A percentile compares a stretch with the other conserved stretches of the same genome.
Conservation (phyloP, 2,113 vertebrate genomes). For the Blennius ocellaris region DNA sequence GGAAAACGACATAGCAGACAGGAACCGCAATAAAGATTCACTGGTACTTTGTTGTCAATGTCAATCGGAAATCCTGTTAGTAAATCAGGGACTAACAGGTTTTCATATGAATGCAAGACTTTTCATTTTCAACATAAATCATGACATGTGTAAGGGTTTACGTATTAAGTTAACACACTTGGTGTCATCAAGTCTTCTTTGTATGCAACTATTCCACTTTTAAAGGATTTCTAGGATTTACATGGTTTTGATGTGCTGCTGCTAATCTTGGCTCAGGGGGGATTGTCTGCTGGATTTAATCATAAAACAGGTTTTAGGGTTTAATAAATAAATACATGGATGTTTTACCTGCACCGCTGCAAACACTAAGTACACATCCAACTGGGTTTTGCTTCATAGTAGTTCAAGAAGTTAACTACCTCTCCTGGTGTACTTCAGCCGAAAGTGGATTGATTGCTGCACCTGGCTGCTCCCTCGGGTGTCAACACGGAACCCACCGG, state of each 20-base stretch:
- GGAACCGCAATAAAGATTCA: too few relatives aligned
- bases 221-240: constrained; percentile 6
- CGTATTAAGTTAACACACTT: too few relatives aligned
- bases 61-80: too few relatives aligned
- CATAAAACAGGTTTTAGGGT: constrained; percentile 1
- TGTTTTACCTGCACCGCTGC: constrained; percentile 7
- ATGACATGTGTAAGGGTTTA: too few relatives aligned
- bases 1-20: not conserved
- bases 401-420: constrained; percentile 2
- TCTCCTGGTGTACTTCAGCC: constrained; percentile 34
- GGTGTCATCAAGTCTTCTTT: not conserved
- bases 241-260: constrained; percentile 21
- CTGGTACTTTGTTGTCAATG: too few relatives aligned
- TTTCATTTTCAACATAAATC: too few relatives aligned
- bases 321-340: constrained; percentile 14
- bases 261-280: constrained; percentile 22
- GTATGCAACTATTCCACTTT: not conserved
- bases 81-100: too few relatives aligned
- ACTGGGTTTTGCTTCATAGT: constrained; percentile 12
- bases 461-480: constrained; percentile 42
- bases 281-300: constrained; percentile 26
- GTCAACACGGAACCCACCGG: constrained; percentile 49
- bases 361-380: not conserved
- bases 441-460: constrained; percentile 49
- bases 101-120: too few relatives aligned